These are phyloP conservation scores for Rhodinocichla rosea DNA, from an alignment of 2,113 vertebrate genomes.

Conservation along the genomic window DNA sequence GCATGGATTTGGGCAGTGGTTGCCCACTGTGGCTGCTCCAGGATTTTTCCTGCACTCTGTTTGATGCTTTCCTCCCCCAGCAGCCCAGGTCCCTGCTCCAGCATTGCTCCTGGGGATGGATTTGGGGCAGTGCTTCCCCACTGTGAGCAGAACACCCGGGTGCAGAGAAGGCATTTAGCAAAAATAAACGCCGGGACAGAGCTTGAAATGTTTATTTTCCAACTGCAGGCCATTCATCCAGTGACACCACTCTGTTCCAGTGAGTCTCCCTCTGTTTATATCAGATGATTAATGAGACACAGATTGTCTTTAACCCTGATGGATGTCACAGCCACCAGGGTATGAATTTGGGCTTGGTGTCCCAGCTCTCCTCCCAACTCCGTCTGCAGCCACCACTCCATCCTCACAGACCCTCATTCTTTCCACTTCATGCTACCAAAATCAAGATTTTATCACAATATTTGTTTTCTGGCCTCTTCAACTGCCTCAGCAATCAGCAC, in stretches of 20 bases:
- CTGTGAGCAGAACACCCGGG: neutral
- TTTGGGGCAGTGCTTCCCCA: neutral
- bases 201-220: constrained; percentile 65
- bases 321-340: neutral
- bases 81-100: neutral
- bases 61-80: rapidly evolving
- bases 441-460: neutral
- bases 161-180: neutral
- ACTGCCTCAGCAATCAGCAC: neutral
- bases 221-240: constrained; percentile 11
- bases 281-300: constrained; percentile 39
- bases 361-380: neutral
- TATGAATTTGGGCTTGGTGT: neutral
- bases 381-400: neutral
- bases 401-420: neutral
- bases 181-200: constrained; percentile 32
- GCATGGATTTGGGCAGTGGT: neutral
- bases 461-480: neutral
- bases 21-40: neutral
- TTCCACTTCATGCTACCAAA: neutral
- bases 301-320: constrained; percentile 4
- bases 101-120: neutral
- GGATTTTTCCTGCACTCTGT: rapidly evolving
- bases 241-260: neutral
- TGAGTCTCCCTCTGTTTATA: constrained; percentile 12